Evolutionary conservation across 2,888 invertebrate species (phyloP).

Genomic region (Patella caerulea): DNA sequence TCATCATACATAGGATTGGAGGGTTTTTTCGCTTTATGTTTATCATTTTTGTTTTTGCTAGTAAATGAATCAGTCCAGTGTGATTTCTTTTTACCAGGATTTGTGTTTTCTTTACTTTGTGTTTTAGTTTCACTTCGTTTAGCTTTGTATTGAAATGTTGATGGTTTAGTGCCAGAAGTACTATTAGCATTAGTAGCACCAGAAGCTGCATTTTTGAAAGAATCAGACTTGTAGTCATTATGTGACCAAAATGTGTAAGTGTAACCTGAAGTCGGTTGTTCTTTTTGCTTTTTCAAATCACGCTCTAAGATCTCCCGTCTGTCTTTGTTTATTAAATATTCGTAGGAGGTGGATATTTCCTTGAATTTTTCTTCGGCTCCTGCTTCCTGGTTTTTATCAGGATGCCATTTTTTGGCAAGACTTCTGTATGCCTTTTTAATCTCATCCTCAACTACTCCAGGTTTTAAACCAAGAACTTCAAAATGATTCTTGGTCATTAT

Average conservation of each 20-base stretch:
- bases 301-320: slow-evolving; percentile 53
- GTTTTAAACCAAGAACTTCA: slow-evolving; percentile 54
- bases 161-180: not conserved
- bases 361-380: slow-evolving; percentile 68
- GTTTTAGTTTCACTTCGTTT: not conserved
- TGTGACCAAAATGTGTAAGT: not conserved
- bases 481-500: slow-evolving; percentile 56
- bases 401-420: slow-evolving; percentile 65
- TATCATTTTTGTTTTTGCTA: slow-evolving; percentile 9
- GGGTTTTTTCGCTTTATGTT: slow-evolving; percentile 6
- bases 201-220: not conserved
- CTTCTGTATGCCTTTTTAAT: slow-evolving; percentile 64
- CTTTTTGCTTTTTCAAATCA: slow-evolving; percentile 44
- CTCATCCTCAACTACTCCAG: slow-evolving; percentile 60
- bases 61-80: slow-evolving; percentile 27
- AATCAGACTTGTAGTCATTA: not conserved
- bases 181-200: not conserved
- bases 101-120: slow-evolving; percentile 22
- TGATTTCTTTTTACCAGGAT: slow-evolving; percentile 21
- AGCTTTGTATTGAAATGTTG: not conserved
- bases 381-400: slow-evolving; percentile 64
- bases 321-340: slow-evolving; percentile 57
- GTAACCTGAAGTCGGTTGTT: not conserved
- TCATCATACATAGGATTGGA: not conserved
- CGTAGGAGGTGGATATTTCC: slow-evolving; percentile 65